These are phyloP conservation scores for Villa cingulata DNA, from an alignment of 2,888 invertebrate genomes.

Conservation along the genomic window DNA sequence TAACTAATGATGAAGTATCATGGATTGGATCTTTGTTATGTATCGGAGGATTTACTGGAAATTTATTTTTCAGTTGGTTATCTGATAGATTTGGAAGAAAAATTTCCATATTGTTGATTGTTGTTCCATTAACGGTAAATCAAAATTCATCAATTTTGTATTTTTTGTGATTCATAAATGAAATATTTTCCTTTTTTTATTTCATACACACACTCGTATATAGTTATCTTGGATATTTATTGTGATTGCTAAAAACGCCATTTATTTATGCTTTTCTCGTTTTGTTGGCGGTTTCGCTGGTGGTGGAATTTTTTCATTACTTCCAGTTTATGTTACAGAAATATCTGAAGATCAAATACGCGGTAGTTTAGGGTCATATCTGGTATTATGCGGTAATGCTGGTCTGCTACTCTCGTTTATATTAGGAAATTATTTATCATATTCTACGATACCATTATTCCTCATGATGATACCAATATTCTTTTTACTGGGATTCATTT, in stretches of 20 bases:
- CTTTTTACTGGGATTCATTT: constrained; percentile 23
- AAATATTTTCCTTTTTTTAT: too few species aligned
- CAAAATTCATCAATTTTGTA: neutral
- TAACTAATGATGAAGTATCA: constrained; percentile 26
- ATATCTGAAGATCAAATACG: constrained; percentile 31
- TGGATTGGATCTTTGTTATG: constrained; percentile 31
- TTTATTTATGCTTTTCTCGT: constrained; percentile 21
- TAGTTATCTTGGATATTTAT: constrained; percentile 28
- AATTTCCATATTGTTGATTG: constrained; percentile 20
- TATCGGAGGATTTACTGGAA: constrained; percentile 28
- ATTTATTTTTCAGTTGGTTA: constrained; percentile 27
- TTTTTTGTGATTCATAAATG: neutral
- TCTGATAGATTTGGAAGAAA: constrained; percentile 28
- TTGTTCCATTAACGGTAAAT: constrained; percentile 27
- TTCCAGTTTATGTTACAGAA: constrained; percentile 29
- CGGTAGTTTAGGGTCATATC: constrained; percentile 28
- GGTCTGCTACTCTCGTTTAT: constrained; percentile 27
- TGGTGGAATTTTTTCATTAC: constrained; percentile 24
- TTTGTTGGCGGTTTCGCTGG: constrained; percentile 27
- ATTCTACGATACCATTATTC: constrained; percentile 22
- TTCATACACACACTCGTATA: neutral
- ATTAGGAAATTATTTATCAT: constrained; percentile 25
- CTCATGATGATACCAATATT: constrained; percentile 19
- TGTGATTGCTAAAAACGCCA: constrained; percentile 21
- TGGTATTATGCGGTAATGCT: constrained; percentile 27